Percentiles rank a stretch among this genome's conserved stretches.
Conservation (phyloP, 64 coral and sea anemone genomes). For the Porites australiensis region DNA sequence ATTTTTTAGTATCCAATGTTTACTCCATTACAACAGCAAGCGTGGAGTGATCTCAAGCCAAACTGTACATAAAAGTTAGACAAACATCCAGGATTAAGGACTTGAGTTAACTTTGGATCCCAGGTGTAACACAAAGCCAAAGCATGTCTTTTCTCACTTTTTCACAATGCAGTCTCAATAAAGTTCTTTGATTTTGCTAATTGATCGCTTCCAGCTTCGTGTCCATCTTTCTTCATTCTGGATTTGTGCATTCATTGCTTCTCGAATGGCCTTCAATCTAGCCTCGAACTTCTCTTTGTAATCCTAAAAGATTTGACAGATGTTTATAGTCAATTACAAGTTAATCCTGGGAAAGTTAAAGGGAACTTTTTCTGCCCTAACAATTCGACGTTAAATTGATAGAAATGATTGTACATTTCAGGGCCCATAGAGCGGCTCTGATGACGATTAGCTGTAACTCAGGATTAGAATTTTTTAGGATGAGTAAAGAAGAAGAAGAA, state of each 20-base stretch:
- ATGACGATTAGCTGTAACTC: too few relatives aligned
- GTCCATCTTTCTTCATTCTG: conserved; percentile 66
- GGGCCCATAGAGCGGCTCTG: too few relatives aligned
- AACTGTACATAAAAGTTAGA: too few relatives aligned
- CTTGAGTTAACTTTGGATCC: too few relatives aligned
- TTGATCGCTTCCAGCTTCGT: conserved; percentile 66
- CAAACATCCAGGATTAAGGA: too few relatives aligned
- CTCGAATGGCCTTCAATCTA: conserved; percentile 20
- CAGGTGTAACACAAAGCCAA: background rate
- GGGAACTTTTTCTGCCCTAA: background rate
- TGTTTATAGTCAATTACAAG: background rate
- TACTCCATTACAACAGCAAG: too few relatives aligned
- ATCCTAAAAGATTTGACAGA: background rate
- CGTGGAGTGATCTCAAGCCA: too few relatives aligned
- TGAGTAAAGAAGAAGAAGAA: too few relatives aligned
- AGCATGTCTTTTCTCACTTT: background rate
- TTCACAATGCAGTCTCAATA: conserved; percentile 11
- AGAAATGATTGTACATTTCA: too few relatives aligned
- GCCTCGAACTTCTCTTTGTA: conserved; percentile 63
- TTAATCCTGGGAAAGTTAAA: background rate
- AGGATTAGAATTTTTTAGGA: too few relatives aligned
- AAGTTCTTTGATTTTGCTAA: conserved; percentile 62
- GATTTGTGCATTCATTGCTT: conserved; percentile 49
- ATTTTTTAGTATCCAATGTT: background rate
- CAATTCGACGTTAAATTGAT: too few relatives aligned